Evolutionary conservation across 1,140 invertebrate genomes (phyloP), one percentile per base, ranked within the genome.

Genomic region (Bombus superbus): DNA sequence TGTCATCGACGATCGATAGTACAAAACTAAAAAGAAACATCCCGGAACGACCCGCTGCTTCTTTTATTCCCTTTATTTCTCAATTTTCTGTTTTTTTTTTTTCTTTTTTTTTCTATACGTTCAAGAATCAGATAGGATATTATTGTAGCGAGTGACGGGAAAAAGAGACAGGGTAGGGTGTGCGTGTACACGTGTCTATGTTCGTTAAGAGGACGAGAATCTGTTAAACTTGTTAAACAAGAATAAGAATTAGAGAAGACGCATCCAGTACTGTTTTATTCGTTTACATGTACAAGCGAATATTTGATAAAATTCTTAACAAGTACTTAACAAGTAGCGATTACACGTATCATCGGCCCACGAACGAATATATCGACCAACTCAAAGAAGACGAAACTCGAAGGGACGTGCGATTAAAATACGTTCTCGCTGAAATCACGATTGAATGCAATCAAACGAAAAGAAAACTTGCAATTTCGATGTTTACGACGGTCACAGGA

Each of bases 181-280:
- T 68, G 3, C 15, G 3, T 38, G 10, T 25, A 38, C 40, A 22
- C 22, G 32, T n/a, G 59, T 62, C 28, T 8, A 15, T 64, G n/a
- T 64, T 4, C 5, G 28, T 66, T 32, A 32, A 32, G 13, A 66
- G 15, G n/a, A 53, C 18, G 22, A 53, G 15, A 9, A 66, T 18
- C n/a, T 32, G 15, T 32, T 8, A 32, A 66, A 35, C n/a, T 8
- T 66, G 15, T 66, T 66, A 35, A 38, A 25, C 8, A 15, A 28
- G 72, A 32, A n/a, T 64, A 74, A 44, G 57, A 47, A 82, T 35
- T 18, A 73, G 32, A 59, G 22, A 38, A 38, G 53, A 38, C 44
- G 32, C n/a, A 35, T 47, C n/a, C n/a, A 82, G 35, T 75, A 64
- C 4, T 66, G 32, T 32, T n/a, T 82, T 75, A 64, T 78, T 78